Conservation (phyloP, 2,888 invertebrate species). For the Dione vanillae region DNA sequence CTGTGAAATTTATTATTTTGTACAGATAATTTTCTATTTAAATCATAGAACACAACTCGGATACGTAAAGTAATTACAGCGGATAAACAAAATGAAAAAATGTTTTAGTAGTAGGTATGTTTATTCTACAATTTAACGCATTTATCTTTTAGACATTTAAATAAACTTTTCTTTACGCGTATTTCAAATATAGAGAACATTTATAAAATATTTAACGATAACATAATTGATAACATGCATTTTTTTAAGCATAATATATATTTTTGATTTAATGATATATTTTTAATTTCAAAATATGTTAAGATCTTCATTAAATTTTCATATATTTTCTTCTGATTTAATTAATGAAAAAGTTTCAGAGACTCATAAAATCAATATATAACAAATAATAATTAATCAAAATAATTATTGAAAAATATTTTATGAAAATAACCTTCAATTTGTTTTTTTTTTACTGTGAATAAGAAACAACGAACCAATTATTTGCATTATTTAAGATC, state of each 20-base stretch:
- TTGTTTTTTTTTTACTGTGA: background rate
- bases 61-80: background rate
- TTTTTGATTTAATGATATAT: no score
- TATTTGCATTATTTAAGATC: constrained; percentile 6
- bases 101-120: background rate
- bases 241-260: no score
- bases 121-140: background rate
- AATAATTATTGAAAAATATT: background rate
- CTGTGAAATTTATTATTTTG: constrained; percentile 26
- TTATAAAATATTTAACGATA: no score
- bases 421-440: background rate
- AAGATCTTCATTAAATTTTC: no score
- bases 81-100: background rate
- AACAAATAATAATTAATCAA: no score
- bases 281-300: no score
- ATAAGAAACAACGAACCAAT: background rate
- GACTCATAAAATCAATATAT: no score
- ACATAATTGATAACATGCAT: no score
- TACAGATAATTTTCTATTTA: constrained; percentile 22
- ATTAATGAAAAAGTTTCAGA: no score
- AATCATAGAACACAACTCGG: constrained; percentile 24
- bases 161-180: no score
- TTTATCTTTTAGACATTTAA: background rate
- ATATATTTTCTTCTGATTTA: no score
- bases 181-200: no score